Evolutionary conservation across 1,140 invertebrate genomes (phyloP).

Genomic region (Gonatopus flavifemur): DNA sequence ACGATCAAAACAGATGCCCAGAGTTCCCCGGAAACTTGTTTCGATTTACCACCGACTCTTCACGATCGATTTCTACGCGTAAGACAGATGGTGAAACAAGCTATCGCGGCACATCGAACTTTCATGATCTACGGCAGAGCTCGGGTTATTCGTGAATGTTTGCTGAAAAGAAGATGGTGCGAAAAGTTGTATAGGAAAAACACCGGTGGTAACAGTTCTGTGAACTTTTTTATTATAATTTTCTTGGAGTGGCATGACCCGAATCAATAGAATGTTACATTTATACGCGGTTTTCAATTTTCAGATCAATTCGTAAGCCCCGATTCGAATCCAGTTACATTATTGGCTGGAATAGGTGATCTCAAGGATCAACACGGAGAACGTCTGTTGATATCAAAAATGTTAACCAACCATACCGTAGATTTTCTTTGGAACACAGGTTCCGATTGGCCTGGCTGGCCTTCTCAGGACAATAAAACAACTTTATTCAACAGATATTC

Average conservation of each 20-base stretch:
- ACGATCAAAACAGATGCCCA: not conserved
- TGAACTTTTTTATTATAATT: slow-evolving; percentile 1
- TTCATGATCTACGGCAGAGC: slow-evolving; percentile 55
- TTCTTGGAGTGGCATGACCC: too few relatives aligned
- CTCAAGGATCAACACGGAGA: slow-evolving; percentile 45
- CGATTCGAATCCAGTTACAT: slow-evolving; percentile 41
- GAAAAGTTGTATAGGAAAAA: slow-evolving; percentile 49
- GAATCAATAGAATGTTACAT: not conserved
- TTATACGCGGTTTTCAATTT: slow-evolving; percentile 10
- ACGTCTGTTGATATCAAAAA: slow-evolving; percentile 47
- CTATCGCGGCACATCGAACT: slow-evolving; percentile 43
- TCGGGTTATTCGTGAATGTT: slow-evolving; percentile 46
- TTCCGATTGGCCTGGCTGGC: slow-evolving; percentile 76
- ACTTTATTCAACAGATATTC: slow-evolving; percentile 78
- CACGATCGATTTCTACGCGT: slow-evolving; percentile 44
- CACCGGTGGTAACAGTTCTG: slow-evolving; percentile 16
- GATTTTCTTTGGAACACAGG: slow-evolving; percentile 88
- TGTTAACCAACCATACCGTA: slow-evolving; percentile 65
- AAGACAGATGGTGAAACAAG: slow-evolving; percentile 45
- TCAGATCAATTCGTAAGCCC: slow-evolving; percentile 38
- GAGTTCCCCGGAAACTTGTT: not conserved
- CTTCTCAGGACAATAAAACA: slow-evolving; percentile 62
- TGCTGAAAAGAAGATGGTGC: slow-evolving; percentile 51
- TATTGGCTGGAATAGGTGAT: slow-evolving; percentile 46
- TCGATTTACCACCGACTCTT: slow-evolving; percentile 34